phyloP scores from a whole-genome alignment of 2,113 vertebrate genomes.

The Nibea coibor region DNA sequence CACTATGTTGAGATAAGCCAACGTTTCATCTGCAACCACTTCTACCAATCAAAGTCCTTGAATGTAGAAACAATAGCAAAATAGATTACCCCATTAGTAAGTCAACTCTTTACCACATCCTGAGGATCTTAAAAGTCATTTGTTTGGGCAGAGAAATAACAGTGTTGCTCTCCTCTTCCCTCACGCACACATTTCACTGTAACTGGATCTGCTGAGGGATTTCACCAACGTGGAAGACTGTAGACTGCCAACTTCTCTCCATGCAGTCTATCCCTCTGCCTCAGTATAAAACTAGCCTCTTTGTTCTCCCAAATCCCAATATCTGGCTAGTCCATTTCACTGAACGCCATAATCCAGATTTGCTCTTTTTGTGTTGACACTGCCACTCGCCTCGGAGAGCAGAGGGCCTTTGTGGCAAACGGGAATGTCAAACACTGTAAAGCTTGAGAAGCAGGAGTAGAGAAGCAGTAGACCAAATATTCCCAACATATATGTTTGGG shows the following conservation, averaged over 20 bases:
- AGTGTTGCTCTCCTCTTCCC: neutral
- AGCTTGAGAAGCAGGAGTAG: neutral
- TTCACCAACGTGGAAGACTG: neutral
- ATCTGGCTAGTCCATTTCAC: neutral
- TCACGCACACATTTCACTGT: conserved; percentile 1
- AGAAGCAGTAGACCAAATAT: neutral
- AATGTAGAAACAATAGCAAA: neutral
- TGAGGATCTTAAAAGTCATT: neutral
- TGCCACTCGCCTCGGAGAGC: neutral
- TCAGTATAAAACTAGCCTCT: conserved; percentile 18
- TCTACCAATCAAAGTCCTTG: neutral
- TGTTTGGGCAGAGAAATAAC: neutral
- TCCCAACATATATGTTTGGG: neutral
- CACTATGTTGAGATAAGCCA: neutral
- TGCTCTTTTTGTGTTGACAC: neutral
- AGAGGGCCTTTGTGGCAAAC: neutral
- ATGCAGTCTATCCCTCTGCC: neutral
- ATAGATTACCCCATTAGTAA: neutral
- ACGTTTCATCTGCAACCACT: neutral
- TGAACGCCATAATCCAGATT: neutral
- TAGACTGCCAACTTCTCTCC: conserved; percentile 7
- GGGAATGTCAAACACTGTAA: neutral
- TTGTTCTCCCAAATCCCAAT: conserved; percentile 31
- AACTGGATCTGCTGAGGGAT: conserved; percentile 18
- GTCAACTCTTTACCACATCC: neutral